phyloP scores from a whole-genome alignment of 2,888 invertebrate genomes.

The Xestia ashworthii region DNA sequence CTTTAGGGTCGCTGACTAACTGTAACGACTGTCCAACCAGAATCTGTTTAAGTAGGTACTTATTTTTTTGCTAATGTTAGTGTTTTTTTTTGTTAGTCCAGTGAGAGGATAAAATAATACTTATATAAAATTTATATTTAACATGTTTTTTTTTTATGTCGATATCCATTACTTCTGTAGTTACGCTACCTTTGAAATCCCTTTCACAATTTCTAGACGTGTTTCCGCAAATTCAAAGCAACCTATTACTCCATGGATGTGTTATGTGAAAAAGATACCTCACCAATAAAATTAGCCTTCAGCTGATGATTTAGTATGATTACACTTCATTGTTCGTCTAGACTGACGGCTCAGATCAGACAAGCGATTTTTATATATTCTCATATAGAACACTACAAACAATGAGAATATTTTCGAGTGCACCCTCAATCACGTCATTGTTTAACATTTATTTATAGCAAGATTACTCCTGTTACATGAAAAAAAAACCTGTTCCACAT shows the following conservation, averaged over 20 bases:
- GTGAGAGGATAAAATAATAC: not conserved
- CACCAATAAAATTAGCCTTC: constrained; percentile 12
- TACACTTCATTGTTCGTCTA: constrained; percentile 42
- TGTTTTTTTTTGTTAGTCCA: not conserved
- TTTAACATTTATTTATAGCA: constrained; percentile 49
- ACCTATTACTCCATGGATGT: not conserved
- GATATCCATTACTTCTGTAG: not conserved
- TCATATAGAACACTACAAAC: constrained; percentile 30
- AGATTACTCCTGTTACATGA: constrained; percentile 38
- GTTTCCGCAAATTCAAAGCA: not conserved
- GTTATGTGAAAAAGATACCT: constrained; percentile 3
- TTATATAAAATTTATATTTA: not conserved
- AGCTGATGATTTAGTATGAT: constrained; percentile 50
- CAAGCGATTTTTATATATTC: constrained; percentile 42
- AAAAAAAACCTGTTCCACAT: constrained; percentile 53
- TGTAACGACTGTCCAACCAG: not conserved
- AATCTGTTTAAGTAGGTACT: not conserved
- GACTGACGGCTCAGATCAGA: constrained; percentile 25
- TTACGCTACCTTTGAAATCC: not conserved
- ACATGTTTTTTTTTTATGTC: not conserved
- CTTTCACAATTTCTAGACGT: not conserved
- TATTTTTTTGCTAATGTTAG: not conserved
- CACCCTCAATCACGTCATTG: constrained; percentile 58
- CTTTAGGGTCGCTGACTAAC: not conserved
- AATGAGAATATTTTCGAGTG: constrained; percentile 39